Conservation (phyloP, 2,797 vertebrate species). For the Clarias fuscus region DNA sequence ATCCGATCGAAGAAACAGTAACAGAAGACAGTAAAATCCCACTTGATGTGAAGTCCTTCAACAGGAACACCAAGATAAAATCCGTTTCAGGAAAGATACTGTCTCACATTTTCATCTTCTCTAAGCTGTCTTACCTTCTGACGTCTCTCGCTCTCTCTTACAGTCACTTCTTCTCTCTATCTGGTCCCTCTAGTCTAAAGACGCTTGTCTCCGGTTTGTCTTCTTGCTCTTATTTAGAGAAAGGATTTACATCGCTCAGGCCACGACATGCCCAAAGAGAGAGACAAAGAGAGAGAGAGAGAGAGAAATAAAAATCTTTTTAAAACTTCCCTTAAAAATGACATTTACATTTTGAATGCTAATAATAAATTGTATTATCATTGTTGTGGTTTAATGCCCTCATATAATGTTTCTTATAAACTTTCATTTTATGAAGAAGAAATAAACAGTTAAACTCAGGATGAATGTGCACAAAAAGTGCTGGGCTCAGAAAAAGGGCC, state of each 20-base stretch:
- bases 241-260: conserved; percentile 54
- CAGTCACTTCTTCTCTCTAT: background rate
- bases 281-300: background rate
- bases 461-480: too few species aligned
- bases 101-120: background rate
- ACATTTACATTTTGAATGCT: too few species aligned
- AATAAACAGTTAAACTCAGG: too few species aligned
- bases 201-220: conserved; percentile 16
- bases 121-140: background rate
- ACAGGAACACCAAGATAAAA: background rate
- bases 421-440: too few species aligned
- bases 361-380: too few species aligned
- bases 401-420: too few species aligned
- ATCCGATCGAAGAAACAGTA: too few species aligned
- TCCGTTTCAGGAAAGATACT: background rate
- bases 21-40: too few species aligned
- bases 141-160: background rate
- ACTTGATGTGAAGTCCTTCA: too few species aligned
- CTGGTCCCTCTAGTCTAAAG: conserved; percentile 9
- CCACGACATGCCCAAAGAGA: conserved; percentile 58
- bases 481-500: too few species aligned
- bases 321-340: too few species aligned
- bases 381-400: too few species aligned
- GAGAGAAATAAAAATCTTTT: background rate
- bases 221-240: conserved; percentile 43